Base-by-base conservation (phyloP, 2,888 invertebrate genomes). In the Orchesellides sinensis region DNA sequence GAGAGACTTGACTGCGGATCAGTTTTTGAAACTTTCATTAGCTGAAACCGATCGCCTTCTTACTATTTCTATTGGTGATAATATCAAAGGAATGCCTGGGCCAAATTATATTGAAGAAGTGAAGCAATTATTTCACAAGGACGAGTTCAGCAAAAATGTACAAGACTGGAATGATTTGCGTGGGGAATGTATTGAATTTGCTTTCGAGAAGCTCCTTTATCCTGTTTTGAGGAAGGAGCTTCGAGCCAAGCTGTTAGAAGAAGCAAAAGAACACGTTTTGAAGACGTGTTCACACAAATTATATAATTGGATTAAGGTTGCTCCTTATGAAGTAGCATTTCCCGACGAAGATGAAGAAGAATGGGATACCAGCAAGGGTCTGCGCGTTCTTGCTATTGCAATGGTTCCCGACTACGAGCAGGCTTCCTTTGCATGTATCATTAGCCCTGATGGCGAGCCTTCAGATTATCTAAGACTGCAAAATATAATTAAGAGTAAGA, bases 161-260 rank as follows among this genome's bases (percentile, higher is more conserved):
- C 95, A 98, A 90, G 97, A 97, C 88, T 99, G 99, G 99, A 99
- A 99, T 91, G 93, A 94, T 0, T 90, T 98, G 66, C 92, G 99
- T 49, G 93, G 94, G 0, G 95, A 96, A 88, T 96, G 97, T 73
- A 95, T 99, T 0, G 95, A 96, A 88, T 91, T 96, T 83, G 98
- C 98, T 0, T 92, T 98, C 66, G 95, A 93, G 23, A 94, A 95
- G 89, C 95, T 98, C 90, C 93, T 99, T 3, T 93, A 97, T 89
- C 98, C 98, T 0, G 95, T 96, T 89, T 91, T 99, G 87, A 92
- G 95, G 83, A 94, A 96, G 86, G 99, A 99, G 90, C 90, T 99
- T 6, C 93, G 94, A 74, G 92, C 94, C 0, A 93, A 94, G 54
- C 90, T 99, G 54, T 89, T 97, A 25, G 92, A 93, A 65, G 99